Base-by-base conservation (phyloP, 2,113 vertebrate genomes). In the Sinocyclocheilus grahami region DNA sequence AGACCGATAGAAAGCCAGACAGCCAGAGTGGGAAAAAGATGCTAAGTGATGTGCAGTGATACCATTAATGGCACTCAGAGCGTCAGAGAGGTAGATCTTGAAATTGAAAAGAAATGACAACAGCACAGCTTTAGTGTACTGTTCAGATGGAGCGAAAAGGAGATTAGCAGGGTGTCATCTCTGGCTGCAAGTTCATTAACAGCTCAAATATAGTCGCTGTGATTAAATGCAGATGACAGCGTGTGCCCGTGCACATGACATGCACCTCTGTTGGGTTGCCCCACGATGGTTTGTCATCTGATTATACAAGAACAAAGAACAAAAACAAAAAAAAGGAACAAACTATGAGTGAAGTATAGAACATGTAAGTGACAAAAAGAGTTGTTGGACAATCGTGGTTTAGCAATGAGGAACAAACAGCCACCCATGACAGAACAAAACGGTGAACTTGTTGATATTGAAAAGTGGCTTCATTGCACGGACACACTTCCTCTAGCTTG, bases 151-250 rank as follows among this genome's bases (percentile, higher is more conserved):
- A 87, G 30, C 16, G 62, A 92, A 92, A 92, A 93, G 91, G 79
- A 83, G 91, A 93, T 94, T 78, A 86, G 86, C 87, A 84, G 89
- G 90, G 92, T 92, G 90, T 92, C 90, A 89, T 88, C 90, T 72
- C 89, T 86, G 89, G 90, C 85, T 77, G 39, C 92, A 93, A 94
- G 92, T 92, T 90, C 90, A 92, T 94, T 93, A 94, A 89, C 91
- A 83, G 90, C 90, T 93, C 91, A 93, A 91, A 91, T 87, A 85
- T 65, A 76, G 72, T 39, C n/a, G 3, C n/a, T 53, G 65, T 58
- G 67, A 89, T 60, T 74, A 85, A 72, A 48, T 80, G 33, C 80
- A 87, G 87, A 88, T 85, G 87, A 85, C 85, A 78, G 51, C 33
- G 20, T 9, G n/a, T 33, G 63, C 11, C 13, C 1, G 2, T 13